Percentiles rank a stretch among this genome's conserved stretches.
Conservation (phyloP, 1,140 invertebrate genomes). For the Thrips palmi region DNA sequence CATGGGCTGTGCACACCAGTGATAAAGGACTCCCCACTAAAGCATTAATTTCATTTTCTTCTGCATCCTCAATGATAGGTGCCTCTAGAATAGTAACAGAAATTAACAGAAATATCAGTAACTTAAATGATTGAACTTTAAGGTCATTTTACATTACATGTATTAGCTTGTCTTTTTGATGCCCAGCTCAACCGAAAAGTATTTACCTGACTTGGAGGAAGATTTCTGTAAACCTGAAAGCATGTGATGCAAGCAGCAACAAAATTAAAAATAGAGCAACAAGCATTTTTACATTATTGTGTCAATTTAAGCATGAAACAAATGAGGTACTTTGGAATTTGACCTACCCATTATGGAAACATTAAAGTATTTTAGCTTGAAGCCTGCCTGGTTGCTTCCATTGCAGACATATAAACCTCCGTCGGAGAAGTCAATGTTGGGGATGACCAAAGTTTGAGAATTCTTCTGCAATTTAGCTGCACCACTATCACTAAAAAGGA, state of each 20-base stretch:
- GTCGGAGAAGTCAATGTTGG: conserved; percentile 3
- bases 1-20: conserved; percentile 10
- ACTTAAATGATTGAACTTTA: too few relatives aligned
- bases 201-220: too few relatives aligned
- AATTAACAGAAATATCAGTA: background rate
- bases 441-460: background rate
- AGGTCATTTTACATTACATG: too few relatives aligned
- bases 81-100: conserved; percentile 10
- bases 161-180: too few relatives aligned
- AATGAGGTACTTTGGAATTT: background rate
- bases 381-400: conserved; percentile 12
- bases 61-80: conserved; percentile 11
- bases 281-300: too few relatives aligned
- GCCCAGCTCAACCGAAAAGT: too few relatives aligned
- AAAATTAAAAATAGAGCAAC: too few relatives aligned
- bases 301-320: background rate
- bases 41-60: conserved; percentile 12
- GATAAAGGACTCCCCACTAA: conserved; percentile 4
- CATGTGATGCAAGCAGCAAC: too few relatives aligned
- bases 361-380: conserved; percentile 11
- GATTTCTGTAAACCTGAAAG: too few relatives aligned
- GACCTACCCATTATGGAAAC: conserved; percentile 13
- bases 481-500: too few relatives aligned
- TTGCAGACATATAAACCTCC: conserved; percentile 12
- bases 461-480: too few relatives aligned